Base-by-base conservation (phyloP, 2,113 vertebrate species). In the Seriola aureovittata region DNA sequence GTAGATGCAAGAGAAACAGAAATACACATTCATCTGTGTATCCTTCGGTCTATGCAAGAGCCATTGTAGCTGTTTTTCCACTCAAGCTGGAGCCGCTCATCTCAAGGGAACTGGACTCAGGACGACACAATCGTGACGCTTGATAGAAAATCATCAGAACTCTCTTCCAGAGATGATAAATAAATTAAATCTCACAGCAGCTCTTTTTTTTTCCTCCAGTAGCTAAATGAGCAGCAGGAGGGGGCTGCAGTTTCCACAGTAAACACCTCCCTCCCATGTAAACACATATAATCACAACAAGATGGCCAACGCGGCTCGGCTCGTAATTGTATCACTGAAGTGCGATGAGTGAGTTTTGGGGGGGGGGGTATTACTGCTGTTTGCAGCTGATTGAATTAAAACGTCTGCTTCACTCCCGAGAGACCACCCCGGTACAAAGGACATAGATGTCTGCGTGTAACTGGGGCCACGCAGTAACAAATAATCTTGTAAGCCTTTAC, bases 211-310 rank as follows among this genome's bases (percentile, higher is more conserved):
- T 80, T 84, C 88, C 81, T 92, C 64, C 87, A 78, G 92, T 92
- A 93, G 90, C 90, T 81, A 88, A 89, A 85, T 63, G 66, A 80
- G 81, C 72, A 75, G 75, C 71, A 80, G 90, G 83, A 79, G 84
- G 71, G 84, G 85, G 83, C 50, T 54, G 32, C 85, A 87, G 82
- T 93, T 93, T 94, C 90, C 81, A 82, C 89, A 86, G 89, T 89
- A 93, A 94, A 94, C 89, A 93, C 92, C 89, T 89, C 91, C 88
- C 85, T 85, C 76, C 87, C 90, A 84, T 91, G 91, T 94, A 94
- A 93, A 94, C 91, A 87, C 89, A 86, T 86, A 79, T 93, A 95
- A 95, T 95, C 89, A 88, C 90, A 93, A 92, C 93, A 94, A 91
- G 89, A 94, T 95, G 95, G 92, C 81, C 68, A 77, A 29, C n/a